phyloP scores from a whole-genome alignment of 2,797 vertebrate species.

The Gephyroberyx darwinii region DNA sequence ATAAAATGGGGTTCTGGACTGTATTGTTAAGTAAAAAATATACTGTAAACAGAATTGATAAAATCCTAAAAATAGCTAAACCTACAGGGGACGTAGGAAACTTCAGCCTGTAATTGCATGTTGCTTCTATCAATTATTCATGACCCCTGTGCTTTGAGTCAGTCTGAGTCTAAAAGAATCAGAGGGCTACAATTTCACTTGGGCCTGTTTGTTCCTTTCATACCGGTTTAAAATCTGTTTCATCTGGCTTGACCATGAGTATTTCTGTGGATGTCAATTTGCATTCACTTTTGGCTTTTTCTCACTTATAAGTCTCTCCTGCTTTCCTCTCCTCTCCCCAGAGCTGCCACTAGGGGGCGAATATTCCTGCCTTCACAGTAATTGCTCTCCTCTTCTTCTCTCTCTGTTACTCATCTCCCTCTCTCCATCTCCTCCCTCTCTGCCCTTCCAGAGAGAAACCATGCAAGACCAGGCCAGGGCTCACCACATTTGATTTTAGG shows the following conservation, averaged over 20 bases:
- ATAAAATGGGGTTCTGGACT: neutral
- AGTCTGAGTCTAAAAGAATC: constrained; percentile 40
- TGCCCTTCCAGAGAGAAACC: constrained; percentile 28
- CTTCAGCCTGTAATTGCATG: constrained; percentile 39
- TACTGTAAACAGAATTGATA: neutral
- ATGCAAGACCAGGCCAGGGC: constrained; percentile 27
- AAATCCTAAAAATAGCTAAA: constrained; percentile 1
- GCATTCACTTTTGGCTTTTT: neutral
- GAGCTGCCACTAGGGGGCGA: constrained; percentile 74
- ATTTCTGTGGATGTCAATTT: constrained; percentile 4
- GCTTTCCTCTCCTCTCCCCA: constrained; percentile 46
- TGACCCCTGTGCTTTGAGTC: constrained; percentile 32
- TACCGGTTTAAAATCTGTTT: constrained; percentile 29
- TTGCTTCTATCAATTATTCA: constrained; percentile 62
- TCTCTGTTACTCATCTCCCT: constrained; percentile 28
- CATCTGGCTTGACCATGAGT: neutral
- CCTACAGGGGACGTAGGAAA: constrained; percentile 20
- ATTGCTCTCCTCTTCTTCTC: constrained; percentile 72
- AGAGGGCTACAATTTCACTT: constrained; percentile 30
- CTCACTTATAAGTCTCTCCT: neutral
- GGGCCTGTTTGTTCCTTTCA: constrained; percentile 25
- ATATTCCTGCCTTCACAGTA: constrained; percentile 93
- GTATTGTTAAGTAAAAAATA: neutral
- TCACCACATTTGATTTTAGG: constrained; percentile 21
- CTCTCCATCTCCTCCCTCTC: constrained; percentile 23